phyloP scores from a whole-genome alignment of 2,797 vertebrate genomes.

The Pachyuromys duprasi region DNA sequence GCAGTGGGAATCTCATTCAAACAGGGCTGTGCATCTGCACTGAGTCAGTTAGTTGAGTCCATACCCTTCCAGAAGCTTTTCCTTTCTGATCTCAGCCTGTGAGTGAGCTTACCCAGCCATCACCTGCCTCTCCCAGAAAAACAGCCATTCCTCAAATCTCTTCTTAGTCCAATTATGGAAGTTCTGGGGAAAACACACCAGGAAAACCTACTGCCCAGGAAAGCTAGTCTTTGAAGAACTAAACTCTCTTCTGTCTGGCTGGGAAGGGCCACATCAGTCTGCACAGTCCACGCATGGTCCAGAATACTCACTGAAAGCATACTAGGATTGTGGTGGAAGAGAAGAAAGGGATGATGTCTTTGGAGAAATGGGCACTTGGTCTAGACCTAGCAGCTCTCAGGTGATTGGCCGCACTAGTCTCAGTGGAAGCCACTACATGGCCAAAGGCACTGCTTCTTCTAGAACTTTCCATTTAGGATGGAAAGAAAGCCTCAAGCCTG shows the following conservation, averaged over 20 bases:
- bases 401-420: not conserved
- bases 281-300: not conserved
- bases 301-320: not conserved
- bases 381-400: not conserved
- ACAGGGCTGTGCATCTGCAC: not conserved
- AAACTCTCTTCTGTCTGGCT: not conserved
- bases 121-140: not conserved
- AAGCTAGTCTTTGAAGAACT: not conserved
- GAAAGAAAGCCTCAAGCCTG: conserved; percentile 1
- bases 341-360: not conserved
- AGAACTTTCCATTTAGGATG: not conserved
- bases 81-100: not conserved
- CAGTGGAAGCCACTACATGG: not conserved
- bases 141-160: not conserved
- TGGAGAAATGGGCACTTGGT: not conserved
- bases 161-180: not conserved
- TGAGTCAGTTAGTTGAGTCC: conserved; percentile 9
- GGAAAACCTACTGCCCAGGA: not conserved
- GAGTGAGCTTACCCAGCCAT: not conserved
- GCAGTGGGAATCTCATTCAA: not conserved
- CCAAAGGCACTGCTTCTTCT: not conserved
- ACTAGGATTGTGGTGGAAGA: not conserved
- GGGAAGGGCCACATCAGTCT: not conserved
- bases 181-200: not conserved
- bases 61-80: not conserved